Evolutionary conservation across 2,888 invertebrate genomes (phyloP), one percentile per base, ranked within the genome.

Genomic region (Pseudococcus viburni): DNA sequence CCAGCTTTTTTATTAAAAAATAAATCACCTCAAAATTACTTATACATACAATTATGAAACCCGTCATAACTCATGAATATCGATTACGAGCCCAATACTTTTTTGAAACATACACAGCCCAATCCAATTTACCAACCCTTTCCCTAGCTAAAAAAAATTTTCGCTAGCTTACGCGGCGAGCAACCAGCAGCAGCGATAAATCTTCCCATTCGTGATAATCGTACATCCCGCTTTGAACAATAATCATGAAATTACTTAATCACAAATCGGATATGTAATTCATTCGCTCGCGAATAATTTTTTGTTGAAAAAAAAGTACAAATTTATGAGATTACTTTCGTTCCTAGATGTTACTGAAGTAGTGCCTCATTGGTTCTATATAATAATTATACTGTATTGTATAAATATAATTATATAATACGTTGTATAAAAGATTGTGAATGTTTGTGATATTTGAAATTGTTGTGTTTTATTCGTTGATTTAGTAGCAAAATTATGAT

Each of bases 391-490:
- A 51, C 51, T 7, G 15, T 51, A 51, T 51, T 15, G 5, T 51
- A 51, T 51, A 51, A 33, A 33, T 33, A 51, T 51, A 15, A 51
- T 33, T 33, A 15, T 15, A 64, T 64, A 64, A 22, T 68, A 86
- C 86, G 86, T 64, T 86, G 68, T 86, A 68, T 86, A 22, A 48
- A 86, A 86, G 68, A 86, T 86, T 86, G 86, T 86, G 86, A 86
- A 86, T 68, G 86, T 68, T 86, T 86, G 86, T 86, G 86, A 86
- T 86, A 86, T 86, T 86, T 86, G 39, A 86, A 86, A 42, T 86
- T 86, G 64, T 68, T 86, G 86, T 86, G 86, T 86, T 59, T 86
- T 73, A 68, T 86, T 86, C 68, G 86, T 86, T 86, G 68, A 86
- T 64, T 64, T 64, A 64, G 64, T 64, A 64, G 64, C 64, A 19